Evolutionary conservation across 2,113 vertebrate genomes (phyloP).

Genomic region (Smithornis capensis): DNA sequence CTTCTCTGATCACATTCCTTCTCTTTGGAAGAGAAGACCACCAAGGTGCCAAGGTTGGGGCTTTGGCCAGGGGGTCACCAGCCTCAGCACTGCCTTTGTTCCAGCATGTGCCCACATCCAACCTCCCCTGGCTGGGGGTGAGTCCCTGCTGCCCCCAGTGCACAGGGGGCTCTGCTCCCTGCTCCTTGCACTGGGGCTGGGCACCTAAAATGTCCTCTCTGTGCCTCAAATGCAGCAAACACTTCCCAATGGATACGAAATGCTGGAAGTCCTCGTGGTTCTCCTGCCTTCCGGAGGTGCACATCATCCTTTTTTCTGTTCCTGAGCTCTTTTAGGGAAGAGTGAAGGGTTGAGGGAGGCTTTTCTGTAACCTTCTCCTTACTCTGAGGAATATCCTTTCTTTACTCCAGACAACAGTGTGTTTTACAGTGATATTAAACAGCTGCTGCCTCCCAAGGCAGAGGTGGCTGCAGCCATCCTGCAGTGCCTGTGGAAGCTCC

Average conservation of each 20-base stretch:
- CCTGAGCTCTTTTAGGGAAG: not conserved
- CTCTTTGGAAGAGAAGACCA: not conserved
- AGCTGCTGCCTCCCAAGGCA: not conserved
- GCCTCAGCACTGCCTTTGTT: fast-evolving
- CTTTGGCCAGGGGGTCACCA: not conserved
- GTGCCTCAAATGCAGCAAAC: not conserved
- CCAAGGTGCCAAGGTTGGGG: fast-evolving
- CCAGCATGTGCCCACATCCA: not conserved
- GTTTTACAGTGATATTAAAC: not conserved
- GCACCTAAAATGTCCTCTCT: not conserved
- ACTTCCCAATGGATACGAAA: fast-evolving
- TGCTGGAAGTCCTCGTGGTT: fast-evolving
- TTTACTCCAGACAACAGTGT: not conserved
- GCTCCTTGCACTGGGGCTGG: not conserved
- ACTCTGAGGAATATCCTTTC: not conserved
- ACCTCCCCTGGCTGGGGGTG: not conserved
- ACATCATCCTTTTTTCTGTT: not conserved
- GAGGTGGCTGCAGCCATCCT: not conserved
- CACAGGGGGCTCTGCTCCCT: not conserved
- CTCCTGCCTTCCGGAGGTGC: not conserved
- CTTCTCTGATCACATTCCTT: not conserved
- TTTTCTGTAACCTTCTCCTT: not conserved
- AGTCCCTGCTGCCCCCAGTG: too few relatives aligned
- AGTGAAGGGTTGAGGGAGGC: not conserved
- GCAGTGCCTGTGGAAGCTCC: not conserved